A percentile compares a stretch with the other conserved stretches of the same genome.
Evolutionary conservation across 2,113 vertebrate genomes (phyloP).

Genomic region (Platysternon megacephalum): DNA sequence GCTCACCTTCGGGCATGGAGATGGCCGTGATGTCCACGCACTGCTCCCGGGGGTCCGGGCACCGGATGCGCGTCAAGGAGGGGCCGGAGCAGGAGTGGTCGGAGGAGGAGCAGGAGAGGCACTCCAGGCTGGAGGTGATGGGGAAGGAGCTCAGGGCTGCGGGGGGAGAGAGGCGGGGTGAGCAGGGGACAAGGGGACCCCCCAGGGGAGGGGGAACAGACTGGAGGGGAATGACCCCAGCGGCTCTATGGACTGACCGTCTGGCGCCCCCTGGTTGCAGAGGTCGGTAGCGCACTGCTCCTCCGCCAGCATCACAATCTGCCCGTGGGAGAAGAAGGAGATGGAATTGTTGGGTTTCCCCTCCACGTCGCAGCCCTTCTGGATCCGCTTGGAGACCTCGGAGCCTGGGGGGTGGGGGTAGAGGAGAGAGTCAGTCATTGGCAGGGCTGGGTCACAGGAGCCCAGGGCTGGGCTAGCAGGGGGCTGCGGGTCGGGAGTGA

Average conservation of each 20-base stretch:
- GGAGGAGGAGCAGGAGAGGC: background rate
- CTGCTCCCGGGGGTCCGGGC: background rate
- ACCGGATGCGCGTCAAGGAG: background rate
- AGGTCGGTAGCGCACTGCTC: background rate
- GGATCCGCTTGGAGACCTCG: background rate
- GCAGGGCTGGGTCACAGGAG: no score
- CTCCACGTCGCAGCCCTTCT: background rate
- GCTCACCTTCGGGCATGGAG: background rate
- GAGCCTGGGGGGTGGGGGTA: background rate
- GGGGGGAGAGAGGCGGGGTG: background rate
- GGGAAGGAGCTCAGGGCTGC: background rate
- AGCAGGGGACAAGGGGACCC: rapidly evolving
- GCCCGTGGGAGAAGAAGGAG: background rate
- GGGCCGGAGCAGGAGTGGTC: background rate
- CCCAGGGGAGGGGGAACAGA: no score
- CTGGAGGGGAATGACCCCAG: no score
- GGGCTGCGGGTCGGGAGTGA: background rate
- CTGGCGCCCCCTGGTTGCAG: rapidly evolving
- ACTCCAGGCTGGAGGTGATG: background rate
- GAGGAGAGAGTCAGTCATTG: background rate
- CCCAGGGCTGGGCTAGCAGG: no score
- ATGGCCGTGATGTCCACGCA: background rate
- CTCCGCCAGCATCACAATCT: no score
- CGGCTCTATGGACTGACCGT: background rate
- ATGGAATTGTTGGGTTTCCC: background rate